phyloP scores from a whole-genome alignment of 2,888 invertebrate genomes.

The Chouioia cunea region DNA sequence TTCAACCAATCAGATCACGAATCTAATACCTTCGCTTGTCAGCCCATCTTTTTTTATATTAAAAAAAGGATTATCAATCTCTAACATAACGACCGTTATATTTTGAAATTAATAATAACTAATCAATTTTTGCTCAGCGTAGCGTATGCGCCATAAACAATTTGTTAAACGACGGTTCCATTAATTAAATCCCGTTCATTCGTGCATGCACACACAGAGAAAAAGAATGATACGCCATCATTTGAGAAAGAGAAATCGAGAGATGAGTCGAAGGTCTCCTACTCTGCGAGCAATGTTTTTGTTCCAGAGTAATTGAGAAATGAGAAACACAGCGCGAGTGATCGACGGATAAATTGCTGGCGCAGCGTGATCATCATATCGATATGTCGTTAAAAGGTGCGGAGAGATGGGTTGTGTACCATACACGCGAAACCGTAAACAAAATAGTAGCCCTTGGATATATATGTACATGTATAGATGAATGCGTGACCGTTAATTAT shows the following conservation, averaged over 20 bases:
- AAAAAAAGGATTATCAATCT: too few species aligned
- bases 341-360: conserved; percentile 39
- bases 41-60: too few species aligned
- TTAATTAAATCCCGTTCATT: conserved; percentile 35
- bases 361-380: not conserved
- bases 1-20: too few species aligned
- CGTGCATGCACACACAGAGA: not conserved
- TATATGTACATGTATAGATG: too few species aligned
- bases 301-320: conserved; percentile 28
- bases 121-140: too few species aligned
- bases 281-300: not conserved
- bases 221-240: too few species aligned
- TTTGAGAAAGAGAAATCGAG: conserved; percentile 6
- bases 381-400: conserved; percentile 15
- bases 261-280: conserved; percentile 7
- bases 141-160: too few species aligned
- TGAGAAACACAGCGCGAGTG: conserved; percentile 20
- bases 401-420: conserved; percentile 1
- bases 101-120: too few species aligned
- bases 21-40: too few species aligned
- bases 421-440: conserved; percentile 24
- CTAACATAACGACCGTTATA: too few species aligned
- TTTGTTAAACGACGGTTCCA: not conserved
- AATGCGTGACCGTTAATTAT: conserved; percentile 27
- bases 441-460: conserved; percentile 10